Base-by-base conservation (phyloP, 2,888 invertebrate genomes). In the Dynastes maya region DNA sequence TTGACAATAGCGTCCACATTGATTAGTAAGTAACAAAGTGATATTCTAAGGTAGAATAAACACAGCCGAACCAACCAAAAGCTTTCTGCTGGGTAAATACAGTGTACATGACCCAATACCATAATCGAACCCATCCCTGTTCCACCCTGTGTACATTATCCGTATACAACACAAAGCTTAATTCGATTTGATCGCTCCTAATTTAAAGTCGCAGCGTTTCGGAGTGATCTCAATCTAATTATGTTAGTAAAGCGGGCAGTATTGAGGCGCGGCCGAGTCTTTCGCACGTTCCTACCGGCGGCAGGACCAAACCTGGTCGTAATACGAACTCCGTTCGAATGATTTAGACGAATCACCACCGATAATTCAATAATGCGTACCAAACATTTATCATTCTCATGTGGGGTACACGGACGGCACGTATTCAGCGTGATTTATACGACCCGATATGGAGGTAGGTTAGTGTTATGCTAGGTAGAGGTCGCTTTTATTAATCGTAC, bases 351-450 rank as follows among this genome's bases (percentile, higher is more conserved):
- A 74, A 74, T 74, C 61, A 74, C 72, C 61, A 61, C 72, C 72
- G 72, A 74, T 74, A 74, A 74, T 74, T 74, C 72, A 74, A 74
- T 74, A 74, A 74, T 74, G 72, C 63, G 72, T 74, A 74, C 72
- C 61, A 27, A 37, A 74, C 72, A 74, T 74, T 74, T 74, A 74
- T 74, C 72, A 74, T 74, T 74, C 61, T n/a, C 72, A 29, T 61
- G 70, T 61, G 45, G 77, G 70, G 61, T 77, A 55, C 29, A 70
- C 49, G 45, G 67, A 70, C 61, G 67, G 68, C 68, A 77, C 68
- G 68, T 77, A 68, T 68, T 68, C 68, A 55, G 51, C 29, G 65
- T 77, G 77, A 77, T 77, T 77, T 77, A 77, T 77, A 29, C 70
- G 70, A 5, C 49, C 65, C 61, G 68, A 77, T 61, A 77, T 77